Evolutionary conservation across 2,888 invertebrate genomes (phyloP).

Genomic region (Cerastoderma edule): DNA sequence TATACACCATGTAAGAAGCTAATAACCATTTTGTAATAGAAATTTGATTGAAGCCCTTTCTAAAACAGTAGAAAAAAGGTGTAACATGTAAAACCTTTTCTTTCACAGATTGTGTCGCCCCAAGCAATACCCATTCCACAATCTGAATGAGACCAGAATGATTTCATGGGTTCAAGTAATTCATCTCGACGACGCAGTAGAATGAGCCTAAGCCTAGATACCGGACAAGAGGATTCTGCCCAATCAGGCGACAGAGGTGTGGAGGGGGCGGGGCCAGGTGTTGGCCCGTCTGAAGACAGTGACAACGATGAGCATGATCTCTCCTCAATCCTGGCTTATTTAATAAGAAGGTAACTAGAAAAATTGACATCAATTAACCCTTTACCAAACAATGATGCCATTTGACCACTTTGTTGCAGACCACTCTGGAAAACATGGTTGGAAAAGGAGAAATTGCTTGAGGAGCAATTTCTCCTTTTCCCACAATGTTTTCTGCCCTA

Average conservation of each 20-base stretch:
- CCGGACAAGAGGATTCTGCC: conserved; percentile 7
- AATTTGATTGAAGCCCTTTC: too few species aligned
- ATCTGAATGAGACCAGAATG: conserved; percentile 39
- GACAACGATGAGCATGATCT: conserved; percentile 70
- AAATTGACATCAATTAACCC: neutral
- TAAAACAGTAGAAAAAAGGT: too few species aligned
- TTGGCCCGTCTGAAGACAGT: conserved; percentile 31
- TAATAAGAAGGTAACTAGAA: conserved; percentile 72
- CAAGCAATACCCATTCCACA: too few species aligned
- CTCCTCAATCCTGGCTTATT: conserved; percentile 73
- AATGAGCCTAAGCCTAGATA: conserved; percentile 55
- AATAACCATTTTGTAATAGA: too few species aligned
- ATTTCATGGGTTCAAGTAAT: conserved; percentile 63
- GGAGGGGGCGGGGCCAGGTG: conserved; percentile 18
- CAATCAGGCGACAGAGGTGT: conserved; percentile 4
- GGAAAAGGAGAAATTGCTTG: too few species aligned
- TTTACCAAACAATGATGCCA: neutral
- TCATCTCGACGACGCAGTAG: conserved; percentile 56
- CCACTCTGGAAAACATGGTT: too few species aligned
- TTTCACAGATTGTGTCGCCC: too few species aligned
- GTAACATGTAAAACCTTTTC: too few species aligned
- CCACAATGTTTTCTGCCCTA: neutral
- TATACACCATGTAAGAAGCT: too few species aligned
- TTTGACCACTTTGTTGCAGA: too few species aligned
- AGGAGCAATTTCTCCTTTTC: too few species aligned